Percentiles rank a stretch among this genome's conserved stretches.
Evolutionary conservation across 2,888 invertebrate species (phyloP).

Genomic region (Cecidostiba fungosa): DNA sequence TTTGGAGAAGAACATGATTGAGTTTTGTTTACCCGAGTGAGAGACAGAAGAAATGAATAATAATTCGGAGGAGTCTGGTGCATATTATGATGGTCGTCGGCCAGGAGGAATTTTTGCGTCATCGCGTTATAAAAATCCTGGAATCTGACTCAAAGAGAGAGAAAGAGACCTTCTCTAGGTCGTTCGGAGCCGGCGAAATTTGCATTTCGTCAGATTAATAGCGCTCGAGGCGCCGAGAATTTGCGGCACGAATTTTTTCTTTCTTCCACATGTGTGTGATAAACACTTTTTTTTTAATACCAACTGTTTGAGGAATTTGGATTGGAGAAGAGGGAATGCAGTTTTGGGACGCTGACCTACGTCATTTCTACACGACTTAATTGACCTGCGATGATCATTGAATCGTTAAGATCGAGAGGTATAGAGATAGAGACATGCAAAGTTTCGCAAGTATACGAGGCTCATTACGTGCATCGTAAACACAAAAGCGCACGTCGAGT

Average conservation of each 20-base stretch:
- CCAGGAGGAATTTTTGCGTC: constrained; percentile 47
- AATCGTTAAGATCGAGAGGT: background rate
- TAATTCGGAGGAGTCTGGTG: background rate
- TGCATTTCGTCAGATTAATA: constrained; percentile 58
- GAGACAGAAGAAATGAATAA: background rate
- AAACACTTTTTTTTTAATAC: constrained; percentile 27
- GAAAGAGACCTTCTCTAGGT: constrained; percentile 62
- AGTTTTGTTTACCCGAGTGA: constrained; percentile 47
- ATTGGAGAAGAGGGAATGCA: background rate
- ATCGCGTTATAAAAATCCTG: constrained; percentile 9
- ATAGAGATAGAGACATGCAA: background rate
- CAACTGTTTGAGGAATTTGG: constrained; percentile 1
- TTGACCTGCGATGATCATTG: background rate
- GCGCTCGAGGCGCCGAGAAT: constrained; percentile 40
- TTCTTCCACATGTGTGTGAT: background rate
- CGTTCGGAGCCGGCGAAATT: constrained; percentile 54
- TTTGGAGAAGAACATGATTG: background rate
- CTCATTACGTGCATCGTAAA: constrained; percentile 28
- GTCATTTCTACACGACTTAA: background rate
- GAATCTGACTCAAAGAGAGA: background rate
- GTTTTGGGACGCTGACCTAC: constrained; percentile 8
- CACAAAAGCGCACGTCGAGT: constrained; percentile 10
- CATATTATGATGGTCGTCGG: background rate
- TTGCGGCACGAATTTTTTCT: background rate
- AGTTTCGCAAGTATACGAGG: background rate